Evolutionary conservation across 2,797 vertebrate species (phyloP), one percentile per base, ranked within the genome.

Genomic region (Microctenopoma stevenorrisi): DNA sequence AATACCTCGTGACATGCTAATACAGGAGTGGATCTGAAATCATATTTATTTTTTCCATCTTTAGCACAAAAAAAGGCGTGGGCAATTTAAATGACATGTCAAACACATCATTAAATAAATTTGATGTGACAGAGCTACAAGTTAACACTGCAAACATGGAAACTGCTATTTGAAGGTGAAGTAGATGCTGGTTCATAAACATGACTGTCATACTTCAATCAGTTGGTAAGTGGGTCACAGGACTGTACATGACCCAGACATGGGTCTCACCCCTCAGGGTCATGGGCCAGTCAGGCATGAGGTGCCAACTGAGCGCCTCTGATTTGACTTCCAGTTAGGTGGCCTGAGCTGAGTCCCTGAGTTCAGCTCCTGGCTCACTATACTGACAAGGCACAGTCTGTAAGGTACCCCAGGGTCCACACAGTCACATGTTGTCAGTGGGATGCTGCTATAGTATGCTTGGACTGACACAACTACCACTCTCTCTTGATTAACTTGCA

Each of bases 231-330:
- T 91, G 60, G 92, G 93, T 92, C 93, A 78, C 86, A 90, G 91
- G 93, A 86, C 89, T 43, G 53, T 89, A 91, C 92, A 64, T 88
- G 92, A 92, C 94, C 92, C 91, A 96, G 94, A 96, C 95, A 94
- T 83, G 93, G 91, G 94, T 94, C 93, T 93, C 83, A 89, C 92
- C 94, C 95, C 70, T 81, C 72, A 68, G 93, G 95, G 95, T 96
- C 95, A 96, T 91, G 91, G 95, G 95, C 79, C 95, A 96, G 91
- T 94, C 93, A 95, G 95, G 95, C 94, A 88, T 95, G 94, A 94
- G 92, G 93, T 93, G 91, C 91, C 91, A 81, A 88, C 91, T 60
- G 90, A 93, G 93, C 54, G 46, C 88, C 76, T 91, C 93, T 89
- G 64, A 89, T 85, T 90, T 93, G 91, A 89, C 93, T 93, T 91